phyloP scores from a whole-genome alignment of 2,113 vertebrate species.

The Atlantisia rogersi region DNA sequence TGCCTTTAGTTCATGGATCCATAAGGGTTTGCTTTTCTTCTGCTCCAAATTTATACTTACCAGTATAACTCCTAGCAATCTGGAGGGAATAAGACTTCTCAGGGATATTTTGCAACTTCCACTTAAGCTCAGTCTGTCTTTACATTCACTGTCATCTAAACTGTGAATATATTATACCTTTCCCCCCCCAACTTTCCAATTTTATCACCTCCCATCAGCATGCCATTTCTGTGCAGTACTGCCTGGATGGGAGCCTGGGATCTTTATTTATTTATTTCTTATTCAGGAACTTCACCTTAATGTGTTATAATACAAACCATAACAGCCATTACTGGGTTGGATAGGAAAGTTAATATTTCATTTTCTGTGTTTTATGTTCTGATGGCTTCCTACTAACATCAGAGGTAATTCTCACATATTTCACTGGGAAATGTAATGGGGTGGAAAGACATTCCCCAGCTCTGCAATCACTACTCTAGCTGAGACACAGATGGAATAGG shows the following conservation, averaged over 20 bases:
- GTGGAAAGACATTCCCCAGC: conserved; percentile 55
- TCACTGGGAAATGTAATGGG: conserved; percentile 64
- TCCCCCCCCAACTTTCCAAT: background rate
- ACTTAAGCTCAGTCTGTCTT: conserved; percentile 66
- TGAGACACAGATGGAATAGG: conserved; percentile 19
- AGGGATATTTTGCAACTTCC: conserved; percentile 59
- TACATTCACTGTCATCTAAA: conserved; percentile 70
- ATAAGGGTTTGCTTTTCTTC: background rate
- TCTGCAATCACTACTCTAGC: background rate
- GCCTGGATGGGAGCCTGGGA: background rate
- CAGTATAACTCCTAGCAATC: conserved; percentile 32
- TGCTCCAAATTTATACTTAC: background rate
- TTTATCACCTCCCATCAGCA: conserved; percentile 29
- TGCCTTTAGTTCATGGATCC: background rate
- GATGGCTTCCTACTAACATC: conserved; percentile 47
- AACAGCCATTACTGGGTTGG: conserved; percentile 35
- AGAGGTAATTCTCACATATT: conserved; percentile 57
- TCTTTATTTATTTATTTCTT: conserved; percentile 1
- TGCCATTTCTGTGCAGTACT: background rate
- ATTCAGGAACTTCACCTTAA: conserved; percentile 15
- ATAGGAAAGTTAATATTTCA: conserved; percentile 64
- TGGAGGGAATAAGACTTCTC: conserved; percentile 49
- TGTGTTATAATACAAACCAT: conserved; percentile 31
- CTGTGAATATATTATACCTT: conserved; percentile 25
- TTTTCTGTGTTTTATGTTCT: conserved; percentile 67